Evolutionary conservation across 1,140 invertebrate species (phyloP), one percentile per base, ranked within the genome.

Genomic region (Sinella curviseta): DNA sequence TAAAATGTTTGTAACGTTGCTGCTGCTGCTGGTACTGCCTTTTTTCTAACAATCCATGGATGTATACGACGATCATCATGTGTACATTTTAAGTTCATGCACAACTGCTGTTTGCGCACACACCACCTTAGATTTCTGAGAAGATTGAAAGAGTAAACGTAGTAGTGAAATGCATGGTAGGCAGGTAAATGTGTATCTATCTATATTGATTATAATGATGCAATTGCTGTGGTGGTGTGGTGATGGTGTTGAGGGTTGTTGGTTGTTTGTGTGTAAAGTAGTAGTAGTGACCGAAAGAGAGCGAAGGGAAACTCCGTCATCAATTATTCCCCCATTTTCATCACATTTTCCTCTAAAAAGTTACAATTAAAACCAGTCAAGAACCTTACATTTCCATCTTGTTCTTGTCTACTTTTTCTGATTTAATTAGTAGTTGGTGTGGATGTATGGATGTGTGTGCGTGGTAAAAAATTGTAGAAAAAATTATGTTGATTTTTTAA

Each of bases 321-420:
- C 65, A 70, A 31, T 33, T 31, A 70, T 70, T 70, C 57, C n/a
- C 65, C 65, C 31, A 70, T 70, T 70, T 70, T 70, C 65, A 70
- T 70, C 65, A 70, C 65, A 70, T 70, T 70, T 70, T 70, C 65
- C 65, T 33, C n/a, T 70, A 31, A 33, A 31, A 70, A 70, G 28
- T 70, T 70, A 70, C 65, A 70, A 70, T 70, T 70, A 70, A 70
- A 70, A 70, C 31, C 26, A 70, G 65, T 70, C 65, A 70, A 70
- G 30, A 70, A 30, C 65, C 65, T 70, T 70, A 3, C 65, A 30
- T 70, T 33, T 30, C 31, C 65, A 70, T 70, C 28, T 70, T 70
- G 26, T 70, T 31, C 31, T 33, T 31, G 8, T 30, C n/a, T 30
- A 3, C 28, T 70, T 70, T 70, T 70, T 70, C 3, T 31, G 26